Conservation (phyloP, 2,797 vertebrate species). For the Thamnophis elegans region DNA sequence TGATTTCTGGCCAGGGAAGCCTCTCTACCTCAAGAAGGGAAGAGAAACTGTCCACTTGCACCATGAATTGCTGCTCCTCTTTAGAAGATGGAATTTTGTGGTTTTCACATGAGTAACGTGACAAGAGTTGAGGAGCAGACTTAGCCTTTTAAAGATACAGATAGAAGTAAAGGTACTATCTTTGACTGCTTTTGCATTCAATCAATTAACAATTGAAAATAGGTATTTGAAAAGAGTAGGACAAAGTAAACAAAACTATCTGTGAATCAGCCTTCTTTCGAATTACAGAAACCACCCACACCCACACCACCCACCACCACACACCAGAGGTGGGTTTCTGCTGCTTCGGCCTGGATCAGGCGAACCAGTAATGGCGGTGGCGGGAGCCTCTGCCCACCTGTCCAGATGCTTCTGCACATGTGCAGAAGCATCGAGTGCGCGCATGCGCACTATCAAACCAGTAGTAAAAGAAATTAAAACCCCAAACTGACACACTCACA, state of each 20-base stretch:
- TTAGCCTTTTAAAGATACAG: neutral
- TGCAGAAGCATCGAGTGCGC: fast-evolving
- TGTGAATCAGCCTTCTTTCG: neutral
- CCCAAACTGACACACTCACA: too few relatives aligned
- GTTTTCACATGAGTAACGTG: neutral
- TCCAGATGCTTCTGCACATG: too few relatives aligned
- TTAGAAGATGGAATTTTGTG: neutral
- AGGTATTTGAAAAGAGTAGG: neutral
- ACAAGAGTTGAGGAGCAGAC: neutral
- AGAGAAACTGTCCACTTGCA: neutral
- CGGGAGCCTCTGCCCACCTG: fast-evolving
- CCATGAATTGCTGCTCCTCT: neutral
- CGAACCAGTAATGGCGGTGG: too few relatives aligned
- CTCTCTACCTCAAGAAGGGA: neutral
- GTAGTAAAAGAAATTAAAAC: too few relatives aligned
- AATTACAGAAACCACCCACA: neutral
- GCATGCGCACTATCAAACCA: too few relatives aligned
- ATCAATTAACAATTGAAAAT: neutral
- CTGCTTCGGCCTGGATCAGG: fast-evolving
- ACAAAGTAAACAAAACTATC: neutral
- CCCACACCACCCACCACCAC: too few relatives aligned
- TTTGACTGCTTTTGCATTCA: neutral
- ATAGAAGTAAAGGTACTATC: neutral
- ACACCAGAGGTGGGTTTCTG: too few relatives aligned
- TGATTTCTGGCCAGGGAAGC: neutral